Base-by-base conservation (phyloP, 2,888 invertebrate genomes). In the Caenorhabditis sp. region DNA sequence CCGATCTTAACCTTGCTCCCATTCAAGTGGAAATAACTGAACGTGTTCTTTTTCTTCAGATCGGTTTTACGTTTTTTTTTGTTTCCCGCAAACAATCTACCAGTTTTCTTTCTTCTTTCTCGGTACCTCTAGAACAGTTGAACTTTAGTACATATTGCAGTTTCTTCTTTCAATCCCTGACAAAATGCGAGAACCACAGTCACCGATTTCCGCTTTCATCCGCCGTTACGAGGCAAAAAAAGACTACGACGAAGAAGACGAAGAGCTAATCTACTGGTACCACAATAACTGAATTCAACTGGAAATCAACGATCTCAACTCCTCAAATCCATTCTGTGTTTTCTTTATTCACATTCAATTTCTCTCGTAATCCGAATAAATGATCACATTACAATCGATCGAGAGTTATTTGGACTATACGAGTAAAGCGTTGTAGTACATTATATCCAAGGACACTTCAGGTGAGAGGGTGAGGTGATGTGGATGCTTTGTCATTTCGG, bases 261-360 rank as follows among this genome's bases (percentile, higher is more conserved):
- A 71, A 17, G 71, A 77, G 39, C 66, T 77, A 8, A 39, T 77
- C 4, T 71, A 77, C 71, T 77, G 77, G 77, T 77, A 77, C 20
- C 50, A 55, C 13, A 55, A 71, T n/a, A 53, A 77, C 45, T 74
- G 59, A 70, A 71, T 61, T 61, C 68, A 65, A 15, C 11, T n/a
- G 6, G 20, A 9, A 32, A 8, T 52, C 17, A 4, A 30, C 32
- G 50, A 50, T 50, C 50, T 50, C 50, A 8, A 22, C 24, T 22
- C 13, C 8, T 32, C 7, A 13, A n/a, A n/a, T n/a, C n/a, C n/a
- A n/a, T n/a, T n/a, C n/a, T n/a, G n/a, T n/a, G n/a, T n/a, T n/a
- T n/a, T n/a, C n/a, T n/a, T n/a, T n/a, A n/a, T n/a, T n/a, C n/a
- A n/a, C n/a, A n/a, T n/a, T n/a, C 20, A 22, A 17, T 45, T 3